Evolutionary conservation across 2,888 invertebrate genomes (phyloP), one percentile per base, ranked within the genome.

Genomic region (Phorcus lineatus): DNA sequence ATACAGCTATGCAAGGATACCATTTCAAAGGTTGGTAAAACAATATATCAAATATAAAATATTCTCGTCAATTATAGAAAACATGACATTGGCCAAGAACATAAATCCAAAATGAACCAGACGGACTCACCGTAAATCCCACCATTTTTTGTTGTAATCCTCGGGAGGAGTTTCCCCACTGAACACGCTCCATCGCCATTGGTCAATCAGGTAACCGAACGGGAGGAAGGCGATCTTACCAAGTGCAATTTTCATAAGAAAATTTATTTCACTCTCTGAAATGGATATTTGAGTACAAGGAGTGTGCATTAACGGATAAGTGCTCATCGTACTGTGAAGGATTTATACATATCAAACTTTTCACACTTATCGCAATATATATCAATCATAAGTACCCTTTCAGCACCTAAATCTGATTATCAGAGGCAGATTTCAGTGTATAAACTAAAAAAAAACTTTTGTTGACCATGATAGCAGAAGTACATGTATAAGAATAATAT

Each of bases 191-290:
- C 93, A 93, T 57, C 94, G 85, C 93, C 93, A 94, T 81, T 91
- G 91, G 86, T 94, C 94, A 54, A 94, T 92, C n/a, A 93, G 87
- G 76, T 93, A 91, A 2, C 91, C 92, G 85, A 93, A 94, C n/a
- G 94, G 94, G 24, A 94, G 85, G 82, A 93, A 93, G 31, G 93
- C 93, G 67, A 94, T 87, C 81, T 93, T 92, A 19, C 92, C 90
- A 54, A 94, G 85, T 0, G 94, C 93, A 84, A 93, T 92, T 82
- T 86, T 88, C 91, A 94, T 92, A 76, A 94, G 86, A 82, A 90
- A 91, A 85, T 94, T 94, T 24, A 94, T 91, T 19, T 54, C 78
- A 36, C 82, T 82, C 78, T 91, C 91, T 88, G 86, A 24, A 74
- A 62, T 3, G 24, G 62, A 47, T 13, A 47, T 47, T 1, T 47